phyloP scores from a whole-genome alignment of 2,797 vertebrate genomes.

The Silurus lanzhouensis region DNA sequence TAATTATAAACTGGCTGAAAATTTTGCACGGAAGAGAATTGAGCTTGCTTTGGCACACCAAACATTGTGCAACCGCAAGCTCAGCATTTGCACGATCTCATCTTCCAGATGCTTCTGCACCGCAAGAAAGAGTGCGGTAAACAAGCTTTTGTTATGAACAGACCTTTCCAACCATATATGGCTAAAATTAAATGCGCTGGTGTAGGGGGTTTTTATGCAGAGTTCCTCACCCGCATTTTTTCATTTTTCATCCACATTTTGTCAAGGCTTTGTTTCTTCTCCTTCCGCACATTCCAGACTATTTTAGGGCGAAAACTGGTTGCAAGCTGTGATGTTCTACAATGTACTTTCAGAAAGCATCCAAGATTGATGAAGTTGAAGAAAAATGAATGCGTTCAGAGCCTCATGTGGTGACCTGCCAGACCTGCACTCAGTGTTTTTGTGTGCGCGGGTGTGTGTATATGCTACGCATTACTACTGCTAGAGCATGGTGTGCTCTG shows the following conservation, averaged over 20 bases:
- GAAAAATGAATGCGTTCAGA: constrained; percentile 12
- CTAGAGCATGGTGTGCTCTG: constrained; percentile 97
- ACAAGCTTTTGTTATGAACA: constrained; percentile 58
- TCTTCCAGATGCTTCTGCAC: constrained; percentile 48
- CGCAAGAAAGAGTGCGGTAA: constrained; percentile 45
- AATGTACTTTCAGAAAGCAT: constrained; percentile 25
- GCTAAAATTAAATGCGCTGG: constrained; percentile 54
- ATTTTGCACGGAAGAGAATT: neutral
- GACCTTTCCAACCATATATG: constrained; percentile 61
- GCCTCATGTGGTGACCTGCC: neutral
- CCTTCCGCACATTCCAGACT: constrained; percentile 8
- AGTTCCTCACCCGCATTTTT: constrained; percentile 51
- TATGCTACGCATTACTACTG: constrained; percentile 86
- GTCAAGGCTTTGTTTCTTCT: constrained; percentile 27
- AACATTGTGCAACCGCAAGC: constrained; percentile 26
- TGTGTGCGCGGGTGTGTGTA: constrained; percentile 5
- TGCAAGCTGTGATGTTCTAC: constrained; percentile 31
- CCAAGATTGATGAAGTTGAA: neutral
- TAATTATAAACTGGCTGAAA: constrained; percentile 37
- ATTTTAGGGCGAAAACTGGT: constrained; percentile 21
- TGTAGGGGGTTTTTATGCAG: constrained; percentile 30
- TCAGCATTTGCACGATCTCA: constrained; percentile 38
- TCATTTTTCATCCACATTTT: constrained; percentile 39
- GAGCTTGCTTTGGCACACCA: constrained; percentile 26
- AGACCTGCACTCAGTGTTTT: neutral